phyloP scores from a whole-genome alignment of 1,140 invertebrate species.

The Drosophila suzukii region DNA sequence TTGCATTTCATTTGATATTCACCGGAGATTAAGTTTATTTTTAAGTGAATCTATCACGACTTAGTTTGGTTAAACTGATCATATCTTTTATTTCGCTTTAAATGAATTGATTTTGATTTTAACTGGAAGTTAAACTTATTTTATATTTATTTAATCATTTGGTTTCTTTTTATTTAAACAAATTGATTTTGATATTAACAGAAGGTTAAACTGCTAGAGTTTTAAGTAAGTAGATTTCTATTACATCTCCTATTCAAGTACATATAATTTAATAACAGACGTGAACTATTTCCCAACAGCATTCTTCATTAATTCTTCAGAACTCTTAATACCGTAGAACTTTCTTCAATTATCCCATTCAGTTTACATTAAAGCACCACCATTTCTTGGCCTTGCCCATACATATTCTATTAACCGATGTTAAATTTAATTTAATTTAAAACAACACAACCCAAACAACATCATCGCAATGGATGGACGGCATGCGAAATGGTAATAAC shows the following conservation, averaged over 20 bases:
- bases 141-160: no score
- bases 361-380: constrained; percentile 8
- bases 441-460: constrained; percentile 62
- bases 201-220: no score
- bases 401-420: constrained; percentile 76
- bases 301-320: neutral
- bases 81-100: no score
- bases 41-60: neutral
- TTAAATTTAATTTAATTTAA: constrained; percentile 83
- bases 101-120: no score
- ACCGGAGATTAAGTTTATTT: constrained; percentile 54
- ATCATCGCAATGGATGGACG: constrained; percentile 51
- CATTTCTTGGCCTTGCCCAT: constrained; percentile 9
- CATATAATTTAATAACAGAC: neutral
- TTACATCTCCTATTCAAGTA: no score
- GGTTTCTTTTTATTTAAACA: neutral
- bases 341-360: constrained; percentile 47
- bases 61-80: neutral
- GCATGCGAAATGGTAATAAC: constrained; percentile 74
- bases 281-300: neutral
- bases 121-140: no score
- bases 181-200: no score
- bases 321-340: constrained; percentile 5
- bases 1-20: constrained; percentile 54
- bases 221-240: neutral